Evolutionary conservation across 2,888 invertebrate species (phyloP).

Genomic region (Atethmia centrago): DNA sequence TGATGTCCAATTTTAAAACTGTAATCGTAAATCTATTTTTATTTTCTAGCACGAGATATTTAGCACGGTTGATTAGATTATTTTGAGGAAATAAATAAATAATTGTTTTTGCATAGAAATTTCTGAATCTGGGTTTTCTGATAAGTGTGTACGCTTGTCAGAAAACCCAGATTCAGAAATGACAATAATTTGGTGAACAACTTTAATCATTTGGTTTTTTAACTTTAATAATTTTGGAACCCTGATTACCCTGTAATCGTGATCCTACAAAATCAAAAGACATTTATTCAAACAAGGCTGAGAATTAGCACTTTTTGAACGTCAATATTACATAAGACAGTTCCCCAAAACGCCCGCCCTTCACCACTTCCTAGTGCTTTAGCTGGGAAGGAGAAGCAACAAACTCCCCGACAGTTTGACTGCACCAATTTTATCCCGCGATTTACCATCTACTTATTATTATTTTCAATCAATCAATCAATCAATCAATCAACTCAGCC

Average conservation of each 20-base stretch:
- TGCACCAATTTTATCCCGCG: background rate
- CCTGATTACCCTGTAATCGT: background rate
- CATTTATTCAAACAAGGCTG: too few species aligned
- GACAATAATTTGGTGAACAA: background rate
- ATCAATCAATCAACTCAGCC: too few species aligned
- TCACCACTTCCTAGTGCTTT: too few species aligned
- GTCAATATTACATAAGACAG: too few species aligned
- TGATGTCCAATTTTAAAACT: background rate
- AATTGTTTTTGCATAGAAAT: background rate
- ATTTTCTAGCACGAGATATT: background rate
- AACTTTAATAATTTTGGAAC: background rate
- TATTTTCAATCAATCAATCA: too few species aligned
- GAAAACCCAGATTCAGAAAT: background rate
- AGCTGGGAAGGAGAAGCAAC: too few species aligned
- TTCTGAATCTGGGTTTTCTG: too few species aligned
- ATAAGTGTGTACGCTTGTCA: background rate
- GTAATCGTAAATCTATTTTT: constrained; percentile 4
- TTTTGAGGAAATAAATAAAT: constrained; percentile 15
- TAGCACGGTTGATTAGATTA: constrained; percentile 32
- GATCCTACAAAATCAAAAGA: too few species aligned
- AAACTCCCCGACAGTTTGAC: too few species aligned
- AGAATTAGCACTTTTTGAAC: too few species aligned
- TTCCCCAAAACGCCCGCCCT: too few species aligned
- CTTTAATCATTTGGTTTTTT: background rate
- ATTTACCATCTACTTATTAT: background rate